Evolutionary conservation across 2,113 vertebrate genomes (phyloP), one percentile per base, ranked within the genome.

Genomic region (Alosa alosa): DNA sequence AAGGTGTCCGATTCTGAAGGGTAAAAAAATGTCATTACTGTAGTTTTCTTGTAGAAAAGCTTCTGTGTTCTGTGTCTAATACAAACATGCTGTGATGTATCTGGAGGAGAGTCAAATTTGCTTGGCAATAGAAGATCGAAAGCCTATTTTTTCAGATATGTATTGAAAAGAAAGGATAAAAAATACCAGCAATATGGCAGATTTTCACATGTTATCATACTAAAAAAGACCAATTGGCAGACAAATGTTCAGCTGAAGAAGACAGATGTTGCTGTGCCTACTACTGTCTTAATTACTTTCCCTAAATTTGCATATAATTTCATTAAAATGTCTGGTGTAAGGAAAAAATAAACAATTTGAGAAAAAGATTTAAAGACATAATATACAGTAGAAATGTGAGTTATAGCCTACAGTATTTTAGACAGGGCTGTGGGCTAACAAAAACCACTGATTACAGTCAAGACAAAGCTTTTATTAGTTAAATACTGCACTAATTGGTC

Each of bases 11-110:
- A 78, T 36, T 84, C 45, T 84, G 83, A 84, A 75, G 83, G 85
- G 22, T n/a, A 78, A 39, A 78, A 75, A 75, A 78, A 75, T 52
- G 85, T 83, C 81, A 86, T 13, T 31, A 25, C 46, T 83, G 47
- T 25, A 15, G 68, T 20, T 36, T 46, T 46, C 31, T 13, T 78
- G 15, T 15, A 78, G 72, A 78, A 41, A 6, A 17, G 0, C 72
- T 39, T 39, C 31, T 39, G 64, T 68, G n/a, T 25, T 39, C 11
- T 41, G 25, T 13, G 3, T 39, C 72, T 78, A 78, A 39, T 36
- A 36, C 52, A 83, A 50, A 78, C 72, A 41, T 49, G 45, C n/a
- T 55, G 47, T 36, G 36, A 20, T 81, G 36, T 44, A 44, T 86
- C 84, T 86, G 44, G 49, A 41, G 39, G 81, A 50, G 85, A 44